These are phyloP conservation scores for Epizoanthus ramosus DNA, from an alignment of 92 coral and sea anemone genomes.

Conservation along the genomic window DNA sequence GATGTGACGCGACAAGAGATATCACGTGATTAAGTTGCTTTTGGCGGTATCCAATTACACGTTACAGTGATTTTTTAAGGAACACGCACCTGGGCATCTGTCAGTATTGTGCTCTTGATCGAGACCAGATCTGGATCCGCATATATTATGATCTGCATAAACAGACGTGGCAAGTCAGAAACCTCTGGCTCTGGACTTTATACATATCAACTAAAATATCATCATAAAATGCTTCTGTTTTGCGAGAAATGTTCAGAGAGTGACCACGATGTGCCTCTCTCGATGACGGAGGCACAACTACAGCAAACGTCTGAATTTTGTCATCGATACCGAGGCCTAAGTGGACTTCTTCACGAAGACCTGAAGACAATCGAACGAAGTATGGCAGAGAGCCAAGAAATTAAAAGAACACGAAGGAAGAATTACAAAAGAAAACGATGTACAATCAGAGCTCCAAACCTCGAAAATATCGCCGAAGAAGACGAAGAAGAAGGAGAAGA, in stretches of 20 bases:
- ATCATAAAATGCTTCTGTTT: constrained; percentile 15
- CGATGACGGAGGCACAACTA: constrained; percentile 20
- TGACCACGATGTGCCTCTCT: constrained; percentile 8
- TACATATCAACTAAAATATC: neutral
- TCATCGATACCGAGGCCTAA: constrained; percentile 6
- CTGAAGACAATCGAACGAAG: constrained; percentile 36
- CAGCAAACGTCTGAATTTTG: constrained; percentile 27
- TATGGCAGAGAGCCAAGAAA: constrained; percentile 25
- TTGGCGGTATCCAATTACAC: constrained; percentile 14
- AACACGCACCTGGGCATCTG: neutral
- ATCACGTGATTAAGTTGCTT: constrained; percentile 12
- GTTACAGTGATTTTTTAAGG: neutral
- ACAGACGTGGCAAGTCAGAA: neutral
- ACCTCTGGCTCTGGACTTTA: neutral
- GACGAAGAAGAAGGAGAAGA: constrained; percentile 27
- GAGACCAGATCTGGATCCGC: neutral
- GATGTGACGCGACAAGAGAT: too few relatives aligned
- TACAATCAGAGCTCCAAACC: constrained; percentile 26
- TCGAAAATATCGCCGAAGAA: constrained; percentile 35
- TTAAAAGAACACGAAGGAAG: constrained; percentile 8
- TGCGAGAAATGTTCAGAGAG: constrained; percentile 11
- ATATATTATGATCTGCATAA: neutral
- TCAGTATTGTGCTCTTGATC: neutral
- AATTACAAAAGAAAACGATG: constrained; percentile 30
- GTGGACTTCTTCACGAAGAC: constrained; percentile 21